A percentile compares a stretch with the other conserved stretches of the same genome.
Conservation (phyloP, 1,140 invertebrate species). For the Dreissena polymorpha region DNA sequence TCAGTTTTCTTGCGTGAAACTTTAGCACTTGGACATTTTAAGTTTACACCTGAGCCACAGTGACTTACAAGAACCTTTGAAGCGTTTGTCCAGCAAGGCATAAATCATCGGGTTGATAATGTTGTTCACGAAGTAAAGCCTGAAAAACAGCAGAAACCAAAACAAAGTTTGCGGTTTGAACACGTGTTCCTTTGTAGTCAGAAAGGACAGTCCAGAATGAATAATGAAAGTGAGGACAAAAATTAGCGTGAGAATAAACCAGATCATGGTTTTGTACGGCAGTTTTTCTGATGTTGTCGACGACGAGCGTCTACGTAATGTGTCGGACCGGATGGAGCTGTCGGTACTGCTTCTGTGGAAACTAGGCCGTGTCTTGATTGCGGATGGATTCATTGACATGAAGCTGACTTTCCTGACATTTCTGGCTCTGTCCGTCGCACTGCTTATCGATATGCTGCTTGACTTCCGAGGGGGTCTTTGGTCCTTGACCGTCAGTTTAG, state of each 20-base stretch:
- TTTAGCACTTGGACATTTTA: neutral
- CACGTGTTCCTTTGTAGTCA: slow-evolving; percentile 36
- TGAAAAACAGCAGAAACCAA: slow-evolving; percentile 31
- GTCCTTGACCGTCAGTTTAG: neutral
- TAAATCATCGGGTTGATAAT: slow-evolving; percentile 58
- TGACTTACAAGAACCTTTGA: slow-evolving; percentile 32
- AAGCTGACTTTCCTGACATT: neutral
- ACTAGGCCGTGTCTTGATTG: neutral
- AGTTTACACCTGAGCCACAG: neutral
- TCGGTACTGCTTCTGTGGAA: neutral
- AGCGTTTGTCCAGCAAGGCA: slow-evolving; percentile 52
- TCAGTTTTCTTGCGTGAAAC: neutral
- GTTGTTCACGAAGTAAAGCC: slow-evolving; percentile 57
- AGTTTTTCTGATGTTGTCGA: neutral
- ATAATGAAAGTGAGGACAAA: slow-evolving; percentile 45
- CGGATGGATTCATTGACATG: neutral
- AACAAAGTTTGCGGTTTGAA: slow-evolving; percentile 17
- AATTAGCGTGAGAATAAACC: slow-evolving; percentile 55
- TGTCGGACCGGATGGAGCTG: neutral
- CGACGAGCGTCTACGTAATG: neutral
- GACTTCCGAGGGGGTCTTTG: neutral
- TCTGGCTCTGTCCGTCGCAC: neutral
- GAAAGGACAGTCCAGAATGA: slow-evolving; percentile 22
- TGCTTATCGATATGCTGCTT: neutral
- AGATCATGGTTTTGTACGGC: slow-evolving; percentile 55